Evolutionary conservation across 2,113 vertebrate genomes (phyloP).

Genomic region (Pituophis catenifer): DNA sequence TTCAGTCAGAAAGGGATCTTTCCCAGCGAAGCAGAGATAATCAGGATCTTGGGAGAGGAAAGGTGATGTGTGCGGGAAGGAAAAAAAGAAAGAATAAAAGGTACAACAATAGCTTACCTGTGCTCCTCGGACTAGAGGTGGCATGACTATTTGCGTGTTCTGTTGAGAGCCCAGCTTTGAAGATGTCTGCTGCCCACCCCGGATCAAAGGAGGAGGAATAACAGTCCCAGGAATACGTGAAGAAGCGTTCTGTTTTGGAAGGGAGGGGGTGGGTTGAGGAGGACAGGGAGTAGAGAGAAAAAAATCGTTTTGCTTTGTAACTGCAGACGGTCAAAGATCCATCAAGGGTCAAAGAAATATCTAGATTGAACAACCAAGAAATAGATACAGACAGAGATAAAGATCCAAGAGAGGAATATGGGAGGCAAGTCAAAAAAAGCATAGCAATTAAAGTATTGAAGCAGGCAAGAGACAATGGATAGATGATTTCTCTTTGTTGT

Average conservation of each 20-base stretch:
- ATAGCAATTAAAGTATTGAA: no score
- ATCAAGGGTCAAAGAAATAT: not conserved
- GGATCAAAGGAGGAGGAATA: slow-evolving; percentile 92
- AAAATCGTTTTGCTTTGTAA: not conserved
- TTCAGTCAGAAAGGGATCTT: not conserved
- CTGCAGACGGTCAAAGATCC: not conserved
- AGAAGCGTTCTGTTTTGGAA: slow-evolving; percentile 52
- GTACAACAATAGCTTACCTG: slow-evolving; percentile 74
- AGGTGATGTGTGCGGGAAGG: not conserved
- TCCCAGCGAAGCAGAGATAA: not conserved
- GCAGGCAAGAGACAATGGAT: no score
- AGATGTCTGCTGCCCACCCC: slow-evolving; percentile 86
- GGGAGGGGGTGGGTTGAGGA: not conserved
- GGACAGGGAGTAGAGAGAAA: no score
- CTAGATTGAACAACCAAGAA: no score
- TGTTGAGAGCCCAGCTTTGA: slow-evolving; percentile 82
- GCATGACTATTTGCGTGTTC: slow-evolving; percentile 91
- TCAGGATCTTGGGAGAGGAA: not conserved
- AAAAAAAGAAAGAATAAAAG: not conserved
- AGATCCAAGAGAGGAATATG: no score
- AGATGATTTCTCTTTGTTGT: no score
- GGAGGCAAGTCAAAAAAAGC: no score
- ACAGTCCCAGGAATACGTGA: slow-evolving; percentile 84
- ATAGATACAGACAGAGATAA: no score
- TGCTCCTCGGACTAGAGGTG: slow-evolving; percentile 89